Conservation (phyloP, 2,113 vertebrate genomes). For the Neofelis nebulosa region DNA sequence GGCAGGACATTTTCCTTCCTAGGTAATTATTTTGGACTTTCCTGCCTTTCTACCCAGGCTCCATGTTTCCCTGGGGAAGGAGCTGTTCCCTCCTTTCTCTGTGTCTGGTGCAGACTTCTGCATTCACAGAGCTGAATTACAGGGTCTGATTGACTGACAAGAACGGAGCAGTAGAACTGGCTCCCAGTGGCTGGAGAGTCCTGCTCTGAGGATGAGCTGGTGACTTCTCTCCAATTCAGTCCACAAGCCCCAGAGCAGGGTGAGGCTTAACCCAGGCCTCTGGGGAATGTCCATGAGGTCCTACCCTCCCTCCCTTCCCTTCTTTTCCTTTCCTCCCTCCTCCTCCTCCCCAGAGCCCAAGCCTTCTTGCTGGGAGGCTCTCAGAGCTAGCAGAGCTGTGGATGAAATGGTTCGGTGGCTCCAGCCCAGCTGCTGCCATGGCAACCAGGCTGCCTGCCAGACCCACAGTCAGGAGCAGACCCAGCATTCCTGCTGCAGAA, state of each 20-base stretch:
- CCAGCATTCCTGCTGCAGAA: slow-evolving; percentile 34
- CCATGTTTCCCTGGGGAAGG: background rate
- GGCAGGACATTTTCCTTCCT: background rate
- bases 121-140: slow-evolving; percentile 37
- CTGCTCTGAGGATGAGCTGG: slow-evolving; percentile 3
- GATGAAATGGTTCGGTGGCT: slow-evolving; percentile 81
- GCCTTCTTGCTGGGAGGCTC: slow-evolving; percentile 76
- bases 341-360: slow-evolving; percentile 69
- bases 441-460: slow-evolving; percentile 80
- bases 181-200: background rate
- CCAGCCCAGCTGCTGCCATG: slow-evolving; percentile 78
- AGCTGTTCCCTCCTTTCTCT: background rate
- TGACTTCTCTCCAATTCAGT: background rate
- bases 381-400: slow-evolving; percentile 72
- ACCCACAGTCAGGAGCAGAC: slow-evolving; percentile 52
- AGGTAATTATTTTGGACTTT: slow-evolving; percentile 49
- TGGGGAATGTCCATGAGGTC: background rate
- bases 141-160: slow-evolving; percentile 46
- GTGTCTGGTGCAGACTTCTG: background rate
- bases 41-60: slow-evolving; percentile 26
- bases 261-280: slow-evolving; percentile 48
- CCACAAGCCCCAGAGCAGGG: background rate
- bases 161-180: background rate
- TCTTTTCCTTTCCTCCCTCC: background rate
- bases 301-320: background rate